A percentile compares a stretch with the other conserved stretches of the same genome.
These are phyloP conservation scores for Neria commutata DNA, from an alignment of 2,888 invertebrate species.

Conservation along the genomic window DNA sequence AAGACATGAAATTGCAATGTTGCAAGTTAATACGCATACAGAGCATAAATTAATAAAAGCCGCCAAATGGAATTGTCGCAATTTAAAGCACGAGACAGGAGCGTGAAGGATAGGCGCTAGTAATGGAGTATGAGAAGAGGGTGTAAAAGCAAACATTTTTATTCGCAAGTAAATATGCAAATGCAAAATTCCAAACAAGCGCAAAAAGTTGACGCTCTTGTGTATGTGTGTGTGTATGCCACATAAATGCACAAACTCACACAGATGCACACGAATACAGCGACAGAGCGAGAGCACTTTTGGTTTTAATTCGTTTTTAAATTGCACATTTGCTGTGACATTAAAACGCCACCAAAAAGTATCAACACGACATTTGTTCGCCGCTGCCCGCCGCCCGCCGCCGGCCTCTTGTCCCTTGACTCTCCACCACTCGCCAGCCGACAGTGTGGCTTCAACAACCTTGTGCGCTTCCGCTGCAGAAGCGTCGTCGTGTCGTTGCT, in stretches of 20 bases:
- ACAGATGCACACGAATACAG: neutral
- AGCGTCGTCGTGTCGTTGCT: neutral
- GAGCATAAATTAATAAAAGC: neutral
- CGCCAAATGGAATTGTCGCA: conserved; percentile 5
- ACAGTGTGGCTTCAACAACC: neutral
- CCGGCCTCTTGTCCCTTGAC: neutral
- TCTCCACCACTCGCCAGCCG: neutral
- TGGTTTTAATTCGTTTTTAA: conserved; percentile 42
- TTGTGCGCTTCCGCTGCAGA: neutral
- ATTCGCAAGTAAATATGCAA: too few species aligned
- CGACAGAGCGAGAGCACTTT: conserved; percentile 20
- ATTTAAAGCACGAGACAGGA: neutral
- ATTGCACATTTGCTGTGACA: conserved; percentile 50
- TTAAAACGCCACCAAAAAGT: conserved; percentile 53
- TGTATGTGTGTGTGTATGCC: too few species aligned
- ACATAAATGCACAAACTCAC: neutral
- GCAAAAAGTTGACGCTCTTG: too few species aligned
- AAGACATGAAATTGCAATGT: conserved; percentile 1
- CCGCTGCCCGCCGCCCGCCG: neutral
- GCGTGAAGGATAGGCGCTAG: neutral
- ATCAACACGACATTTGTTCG: conserved; percentile 56
- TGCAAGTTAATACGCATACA: neutral
- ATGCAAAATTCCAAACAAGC: neutral
- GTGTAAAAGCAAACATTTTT: too few species aligned
- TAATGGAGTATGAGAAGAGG: too few species aligned